Evolutionary conservation across 2,113 vertebrate genomes (phyloP).

Genomic region (Trogon surrucura): DNA sequence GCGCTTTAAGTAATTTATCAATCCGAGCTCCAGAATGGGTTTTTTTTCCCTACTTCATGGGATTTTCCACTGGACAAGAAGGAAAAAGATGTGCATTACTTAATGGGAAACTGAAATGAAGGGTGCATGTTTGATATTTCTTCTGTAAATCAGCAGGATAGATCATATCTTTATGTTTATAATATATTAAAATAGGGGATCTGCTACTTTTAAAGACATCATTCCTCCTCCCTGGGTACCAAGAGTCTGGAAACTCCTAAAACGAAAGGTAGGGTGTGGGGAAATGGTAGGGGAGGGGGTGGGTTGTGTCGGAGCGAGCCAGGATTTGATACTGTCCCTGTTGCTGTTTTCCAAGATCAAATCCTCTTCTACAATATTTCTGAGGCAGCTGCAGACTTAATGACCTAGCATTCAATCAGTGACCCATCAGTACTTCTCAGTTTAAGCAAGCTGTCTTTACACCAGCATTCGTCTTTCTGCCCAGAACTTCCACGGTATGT

Average conservation of each 20-base stretch:
- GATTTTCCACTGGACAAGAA: slow-evolving; percentile 8
- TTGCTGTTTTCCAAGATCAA: not conserved
- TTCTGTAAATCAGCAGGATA: not conserved
- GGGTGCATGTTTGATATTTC: not conserved
- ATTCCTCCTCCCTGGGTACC: not conserved
- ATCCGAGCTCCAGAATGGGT: not conserved
- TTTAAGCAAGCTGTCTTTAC: not conserved
- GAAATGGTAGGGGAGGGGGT: not conserved
- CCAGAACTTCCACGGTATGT: not conserved
- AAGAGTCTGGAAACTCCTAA: not conserved
- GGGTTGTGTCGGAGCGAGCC: not conserved
- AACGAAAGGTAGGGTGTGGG: not conserved
- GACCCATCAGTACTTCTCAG: not conserved
- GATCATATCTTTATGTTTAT: not conserved
- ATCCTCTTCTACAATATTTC: not conserved
- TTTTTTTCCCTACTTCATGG: not conserved
- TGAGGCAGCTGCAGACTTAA: not conserved
- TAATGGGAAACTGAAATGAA: not conserved
- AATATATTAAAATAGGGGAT: not conserved
- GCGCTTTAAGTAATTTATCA: not conserved
- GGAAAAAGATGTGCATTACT: not conserved
- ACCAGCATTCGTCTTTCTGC: not conserved
- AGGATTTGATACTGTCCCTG: not conserved
- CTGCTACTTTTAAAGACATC: not conserved
- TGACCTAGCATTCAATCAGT: not conserved